A percentile compares a stretch with the other conserved stretches of the same genome.
These are phyloP conservation scores for Rhabdophis nuchalis DNA, from an alignment of 2,797 vertebrate genomes.

Conservation along the genomic window DNA sequence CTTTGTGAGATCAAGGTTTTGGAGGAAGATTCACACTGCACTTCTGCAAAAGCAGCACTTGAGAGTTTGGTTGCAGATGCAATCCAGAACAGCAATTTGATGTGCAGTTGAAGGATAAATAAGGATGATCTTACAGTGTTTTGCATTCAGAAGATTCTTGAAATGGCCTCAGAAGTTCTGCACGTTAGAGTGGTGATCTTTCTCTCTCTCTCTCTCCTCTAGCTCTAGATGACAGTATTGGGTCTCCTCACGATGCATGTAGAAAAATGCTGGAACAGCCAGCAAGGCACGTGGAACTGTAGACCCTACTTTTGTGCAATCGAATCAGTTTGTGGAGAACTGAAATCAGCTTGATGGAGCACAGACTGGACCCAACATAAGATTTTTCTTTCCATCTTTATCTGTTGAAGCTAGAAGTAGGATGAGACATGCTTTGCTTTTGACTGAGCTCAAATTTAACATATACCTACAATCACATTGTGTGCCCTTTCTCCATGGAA, in stretches of 20 bases:
- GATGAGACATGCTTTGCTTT: background rate
- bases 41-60: background rate
- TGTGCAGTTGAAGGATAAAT: background rate
- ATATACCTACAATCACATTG: background rate
- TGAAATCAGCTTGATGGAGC: background rate
- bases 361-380: background rate
- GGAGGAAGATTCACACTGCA: background rate
- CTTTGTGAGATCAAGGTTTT: background rate
- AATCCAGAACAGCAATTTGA: background rate
- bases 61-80: background rate
- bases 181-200: background rate
- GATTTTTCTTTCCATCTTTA: background rate
- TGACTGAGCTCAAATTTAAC: background rate
- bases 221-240: background rate
- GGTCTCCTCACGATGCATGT: background rate
- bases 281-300: background rate
- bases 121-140: background rate
- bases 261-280: background rate
- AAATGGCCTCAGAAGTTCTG: background rate
- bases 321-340: background rate
- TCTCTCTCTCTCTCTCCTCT: background rate
- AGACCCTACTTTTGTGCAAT: background rate
- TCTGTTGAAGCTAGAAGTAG: background rate
- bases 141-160: background rate
- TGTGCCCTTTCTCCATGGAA: background rate